A percentile compares a stretch with the other conserved stretches of the same genome.
These are phyloP conservation scores for Seladonia tumulorum DNA, from an alignment of 2,888 invertebrate species.

Conservation along the genomic window DNA sequence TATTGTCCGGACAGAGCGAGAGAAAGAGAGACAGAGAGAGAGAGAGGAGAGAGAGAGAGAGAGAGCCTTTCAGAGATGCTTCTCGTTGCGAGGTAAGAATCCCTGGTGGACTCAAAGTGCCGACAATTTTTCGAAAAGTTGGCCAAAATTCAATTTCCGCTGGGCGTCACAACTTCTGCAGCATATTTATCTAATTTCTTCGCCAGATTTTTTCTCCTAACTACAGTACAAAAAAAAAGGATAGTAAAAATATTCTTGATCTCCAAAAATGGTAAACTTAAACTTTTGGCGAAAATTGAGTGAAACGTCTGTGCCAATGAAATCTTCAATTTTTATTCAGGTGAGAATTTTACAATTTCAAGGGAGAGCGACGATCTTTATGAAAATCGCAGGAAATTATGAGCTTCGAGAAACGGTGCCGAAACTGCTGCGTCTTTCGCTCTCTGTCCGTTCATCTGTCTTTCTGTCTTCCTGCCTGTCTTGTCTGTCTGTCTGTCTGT, in stretches of 20 bases:
- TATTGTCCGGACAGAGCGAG: constrained; percentile 20
- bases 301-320: too few species aligned
- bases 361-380: background rate
- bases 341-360: too few species aligned
- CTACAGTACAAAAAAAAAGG: too few species aligned
- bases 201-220: too few species aligned
- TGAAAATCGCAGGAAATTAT: background rate
- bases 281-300: too few species aligned
- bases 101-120: constrained; percentile 11
- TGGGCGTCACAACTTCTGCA: too few species aligned
- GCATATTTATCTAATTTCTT: too few species aligned
- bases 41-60: too few species aligned
- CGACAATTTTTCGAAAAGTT: constrained; percentile 2
- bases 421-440: constrained; percentile 22
- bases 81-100: constrained; percentile 14
- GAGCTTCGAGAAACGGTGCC: background rate
- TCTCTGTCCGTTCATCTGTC: background rate
- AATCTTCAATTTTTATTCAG: too few species aligned
- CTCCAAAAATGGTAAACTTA: too few species aligned
- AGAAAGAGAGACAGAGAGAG: background rate
- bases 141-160: background rate
- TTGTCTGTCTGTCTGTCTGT: background rate
- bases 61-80: constrained; percentile 27
- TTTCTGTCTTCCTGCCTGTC: background rate
- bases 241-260: too few species aligned